Evolutionary conservation across 2,797 vertebrate species (phyloP).

Genomic region (Lutjanus campechanus): DNA sequence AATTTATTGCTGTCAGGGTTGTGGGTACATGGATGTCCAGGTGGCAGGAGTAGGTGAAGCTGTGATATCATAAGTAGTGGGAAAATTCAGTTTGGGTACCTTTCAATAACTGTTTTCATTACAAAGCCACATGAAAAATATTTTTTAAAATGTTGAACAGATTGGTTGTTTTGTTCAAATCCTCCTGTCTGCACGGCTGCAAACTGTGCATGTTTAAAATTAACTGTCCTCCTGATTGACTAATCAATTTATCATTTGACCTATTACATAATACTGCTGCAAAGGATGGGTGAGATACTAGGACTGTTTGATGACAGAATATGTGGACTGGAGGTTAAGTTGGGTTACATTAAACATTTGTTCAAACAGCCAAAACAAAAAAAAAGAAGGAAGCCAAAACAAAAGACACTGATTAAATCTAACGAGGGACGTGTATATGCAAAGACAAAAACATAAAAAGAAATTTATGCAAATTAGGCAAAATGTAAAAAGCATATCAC

Average conservation of each 20-base stretch:
- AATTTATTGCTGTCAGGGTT: not conserved
- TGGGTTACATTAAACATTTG: not conserved
- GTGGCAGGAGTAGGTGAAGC: not conserved
- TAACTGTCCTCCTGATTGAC: too few relatives aligned
- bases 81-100: not conserved
- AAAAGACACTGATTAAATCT: not conserved
- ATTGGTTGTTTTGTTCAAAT: not conserved
- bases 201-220: not conserved
- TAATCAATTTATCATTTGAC: not conserved
- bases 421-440: not conserved
- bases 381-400: not conserved
- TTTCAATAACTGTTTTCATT: not conserved
- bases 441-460: not conserved
- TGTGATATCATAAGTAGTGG: not conserved
- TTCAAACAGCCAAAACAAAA: not conserved
- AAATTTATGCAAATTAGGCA: not conserved
- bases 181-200: not conserved
- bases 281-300: not conserved
- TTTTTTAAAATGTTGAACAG: not conserved
- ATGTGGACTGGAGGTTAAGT: not conserved
- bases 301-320: not conserved
- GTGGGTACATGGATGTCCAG: not conserved
- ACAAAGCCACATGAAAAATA: not conserved
- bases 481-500: not conserved
- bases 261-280: not conserved